Conservation (phyloP, 2,888 invertebrate genomes). For the Litoditis marina region DNA sequence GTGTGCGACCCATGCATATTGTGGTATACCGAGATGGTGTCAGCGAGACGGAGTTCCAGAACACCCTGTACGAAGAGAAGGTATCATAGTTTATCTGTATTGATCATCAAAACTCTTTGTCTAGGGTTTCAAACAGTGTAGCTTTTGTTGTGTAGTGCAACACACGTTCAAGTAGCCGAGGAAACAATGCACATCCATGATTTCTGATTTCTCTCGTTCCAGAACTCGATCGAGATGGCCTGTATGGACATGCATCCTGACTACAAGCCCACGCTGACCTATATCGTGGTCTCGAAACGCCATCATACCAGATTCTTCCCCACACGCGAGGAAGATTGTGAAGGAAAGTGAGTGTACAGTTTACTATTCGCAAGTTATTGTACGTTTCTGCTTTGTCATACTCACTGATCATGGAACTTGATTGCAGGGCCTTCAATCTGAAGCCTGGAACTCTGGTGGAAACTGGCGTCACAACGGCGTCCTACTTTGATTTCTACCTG, state of each 20-base stretch:
- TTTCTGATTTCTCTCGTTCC: background rate
- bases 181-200: too few relatives aligned
- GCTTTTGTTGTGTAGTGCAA: too few relatives aligned
- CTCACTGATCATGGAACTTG: too few relatives aligned
- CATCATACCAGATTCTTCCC: conserved; percentile 31
- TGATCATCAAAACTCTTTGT: too few relatives aligned
- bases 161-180: too few relatives aligned
- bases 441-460: conserved; percentile 55
- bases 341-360: background rate
- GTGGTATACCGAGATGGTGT: conserved; percentile 28
- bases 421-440: conserved; percentile 32
- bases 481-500: conserved; percentile 53
- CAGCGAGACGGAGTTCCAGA: conserved; percentile 25
- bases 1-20: conserved; percentile 17
- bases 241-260: background rate
- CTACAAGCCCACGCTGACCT: conserved; percentile 21
- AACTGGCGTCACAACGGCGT: conserved; percentile 32
- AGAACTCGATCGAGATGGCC: conserved; percentile 5
- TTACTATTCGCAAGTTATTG: too few relatives aligned
- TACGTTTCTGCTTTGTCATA: too few relatives aligned
- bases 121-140: too few relatives aligned
- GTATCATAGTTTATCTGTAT: background rate
- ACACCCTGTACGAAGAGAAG: conserved; percentile 24
- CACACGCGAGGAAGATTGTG: background rate
- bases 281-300: conserved; percentile 26